Conservation (phyloP, 2,797 vertebrate species). For the Distichodus sexfasciatus region DNA sequence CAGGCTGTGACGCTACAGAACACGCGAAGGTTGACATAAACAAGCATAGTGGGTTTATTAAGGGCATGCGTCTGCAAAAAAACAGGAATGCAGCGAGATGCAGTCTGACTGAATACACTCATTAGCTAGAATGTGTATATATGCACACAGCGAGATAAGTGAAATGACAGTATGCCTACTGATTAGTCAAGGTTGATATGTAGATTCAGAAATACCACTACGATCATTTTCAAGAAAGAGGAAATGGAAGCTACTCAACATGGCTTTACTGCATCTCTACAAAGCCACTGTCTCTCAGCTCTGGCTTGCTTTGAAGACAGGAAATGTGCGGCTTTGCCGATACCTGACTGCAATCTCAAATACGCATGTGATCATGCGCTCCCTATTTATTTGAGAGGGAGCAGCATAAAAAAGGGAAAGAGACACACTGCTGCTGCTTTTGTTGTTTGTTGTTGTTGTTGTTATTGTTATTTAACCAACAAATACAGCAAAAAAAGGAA, state of each 20-base stretch:
- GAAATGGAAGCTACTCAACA: not conserved
- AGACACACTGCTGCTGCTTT: not conserved
- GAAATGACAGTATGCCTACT: not conserved
- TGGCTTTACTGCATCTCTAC: slow-evolving; percentile 4
- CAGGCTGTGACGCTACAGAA: not conserved
- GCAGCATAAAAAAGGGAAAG: slow-evolving; percentile 13
- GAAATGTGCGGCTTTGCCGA: slow-evolving; percentile 34
- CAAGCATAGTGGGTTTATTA: no score
- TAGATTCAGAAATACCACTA: not conserved
- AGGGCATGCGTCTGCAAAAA: no score
- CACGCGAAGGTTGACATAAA: not conserved
- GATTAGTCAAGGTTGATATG: not conserved
- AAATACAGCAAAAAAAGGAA: not conserved
- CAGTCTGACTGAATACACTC: not conserved
- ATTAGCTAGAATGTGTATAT: not conserved
- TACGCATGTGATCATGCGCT: slow-evolving; percentile 30
- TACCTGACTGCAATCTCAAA: slow-evolving; percentile 43
- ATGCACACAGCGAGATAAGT: not conserved
- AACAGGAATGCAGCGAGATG: no score
- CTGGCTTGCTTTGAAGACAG: slow-evolving; percentile 13
- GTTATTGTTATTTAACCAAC: not conserved
- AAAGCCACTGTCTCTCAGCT: slow-evolving; percentile 13
- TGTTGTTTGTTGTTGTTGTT: not conserved
- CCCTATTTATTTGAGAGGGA: slow-evolving; percentile 28
- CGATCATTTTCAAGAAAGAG: not conserved